phyloP scores from a whole-genome alignment of 92 coral and sea anemone genomes.

The Siderastrea siderea region DNA sequence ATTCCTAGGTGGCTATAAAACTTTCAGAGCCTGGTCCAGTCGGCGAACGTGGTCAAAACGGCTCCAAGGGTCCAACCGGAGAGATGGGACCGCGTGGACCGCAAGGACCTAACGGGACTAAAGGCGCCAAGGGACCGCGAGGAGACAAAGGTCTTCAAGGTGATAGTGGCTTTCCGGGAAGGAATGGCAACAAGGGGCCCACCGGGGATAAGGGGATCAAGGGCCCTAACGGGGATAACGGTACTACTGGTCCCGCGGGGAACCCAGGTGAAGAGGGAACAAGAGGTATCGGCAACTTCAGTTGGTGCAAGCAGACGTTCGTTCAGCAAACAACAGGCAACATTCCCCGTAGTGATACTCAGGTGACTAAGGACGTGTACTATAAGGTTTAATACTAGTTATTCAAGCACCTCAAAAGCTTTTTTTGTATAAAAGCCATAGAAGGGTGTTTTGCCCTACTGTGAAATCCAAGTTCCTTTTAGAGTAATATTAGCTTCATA shows the following conservation, averaged over 20 bases:
- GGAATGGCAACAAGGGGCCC: conserved; percentile 33
- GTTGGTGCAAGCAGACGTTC: conserved; percentile 31
- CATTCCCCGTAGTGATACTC: neutral
- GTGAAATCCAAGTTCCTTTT: no score
- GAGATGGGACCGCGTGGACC: conserved; percentile 38
- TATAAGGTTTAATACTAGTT: neutral
- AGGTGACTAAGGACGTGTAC: neutral
- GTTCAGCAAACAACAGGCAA: neutral
- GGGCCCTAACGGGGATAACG: conserved; percentile 34
- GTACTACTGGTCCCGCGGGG: conserved; percentile 28
- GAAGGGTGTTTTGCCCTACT: neutral
- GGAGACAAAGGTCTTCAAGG: conserved; percentile 51
- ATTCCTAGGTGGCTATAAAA: conserved; percentile 13
- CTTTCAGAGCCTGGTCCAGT: conserved; percentile 27
- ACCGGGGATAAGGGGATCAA: conserved; percentile 40
- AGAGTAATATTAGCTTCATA: no score
- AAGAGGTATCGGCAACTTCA: conserved; percentile 40
- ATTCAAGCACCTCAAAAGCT: neutral
- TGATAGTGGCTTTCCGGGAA: conserved; percentile 25
- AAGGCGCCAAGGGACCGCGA: conserved; percentile 12
- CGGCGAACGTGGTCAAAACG: conserved; percentile 18
- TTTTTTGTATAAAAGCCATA: neutral
- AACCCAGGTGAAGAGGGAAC: conserved; percentile 21
- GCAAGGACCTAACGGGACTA: conserved; percentile 27
- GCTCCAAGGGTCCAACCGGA: conserved; percentile 18